Evolutionary conservation across 2,113 vertebrate genomes (phyloP).

Genomic region (Ochotona curzoniae): DNA sequence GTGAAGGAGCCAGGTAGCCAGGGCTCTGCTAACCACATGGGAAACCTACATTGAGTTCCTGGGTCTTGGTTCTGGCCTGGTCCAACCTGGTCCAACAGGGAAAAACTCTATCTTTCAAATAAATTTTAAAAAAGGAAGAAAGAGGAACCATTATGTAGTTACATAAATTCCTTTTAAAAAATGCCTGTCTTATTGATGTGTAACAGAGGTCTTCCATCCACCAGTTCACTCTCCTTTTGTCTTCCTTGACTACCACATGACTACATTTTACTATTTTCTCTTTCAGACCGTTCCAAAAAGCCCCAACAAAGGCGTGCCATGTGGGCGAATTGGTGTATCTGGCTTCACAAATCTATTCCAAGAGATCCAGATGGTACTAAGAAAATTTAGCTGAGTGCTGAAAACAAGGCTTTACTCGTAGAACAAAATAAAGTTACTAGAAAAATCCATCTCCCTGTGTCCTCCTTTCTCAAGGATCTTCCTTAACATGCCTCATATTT

Average conservation of each 20-base stretch:
- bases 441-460: constrained; percentile 9
- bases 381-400: constrained; percentile 50
- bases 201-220: too few species aligned
- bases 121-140: background rate
- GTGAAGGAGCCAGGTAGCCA: too few species aligned
- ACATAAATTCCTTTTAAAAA: background rate
- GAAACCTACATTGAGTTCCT: too few species aligned
- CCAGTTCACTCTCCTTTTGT: background rate
- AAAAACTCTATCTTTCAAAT: too few species aligned
- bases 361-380: constrained; percentile 53
- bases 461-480: constrained; percentile 20
- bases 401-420: constrained; percentile 52
- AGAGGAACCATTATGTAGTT: background rate
- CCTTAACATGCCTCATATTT: constrained; percentile 1
- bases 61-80: too few species aligned
- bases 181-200: too few species aligned
- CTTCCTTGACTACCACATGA: background rate
- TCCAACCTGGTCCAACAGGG: too few species aligned
- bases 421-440: constrained; percentile 64
- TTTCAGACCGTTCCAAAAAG: constrained; percentile 54
- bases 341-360: constrained; percentile 46
- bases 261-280: background rate
- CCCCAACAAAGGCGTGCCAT: constrained; percentile 9
- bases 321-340: background rate
- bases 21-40: too few species aligned